Evolutionary conservation across 2,797 vertebrate genomes (phyloP), one percentile per base, ranked within the genome.

Genomic region (Etheostoma perlongum): DNA sequence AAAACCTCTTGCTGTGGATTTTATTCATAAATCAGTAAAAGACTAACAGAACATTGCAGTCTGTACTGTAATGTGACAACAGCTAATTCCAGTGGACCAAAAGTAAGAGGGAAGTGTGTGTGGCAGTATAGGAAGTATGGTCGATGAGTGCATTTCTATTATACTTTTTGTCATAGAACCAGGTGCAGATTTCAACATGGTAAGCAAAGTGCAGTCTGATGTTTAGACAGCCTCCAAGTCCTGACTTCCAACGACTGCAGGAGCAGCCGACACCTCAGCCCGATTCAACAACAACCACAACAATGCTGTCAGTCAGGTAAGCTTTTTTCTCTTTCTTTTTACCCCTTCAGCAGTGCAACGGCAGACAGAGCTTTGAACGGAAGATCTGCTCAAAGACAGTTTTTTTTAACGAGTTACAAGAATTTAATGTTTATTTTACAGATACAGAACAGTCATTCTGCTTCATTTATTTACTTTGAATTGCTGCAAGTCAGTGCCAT

Each of bases 391-490:
- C 90, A 86, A 88, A 90, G 82, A 85, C 66, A 1, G 21, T 64
- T 55, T 61, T 25, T 89, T 89, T 91, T 87, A 82, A 89, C 86
- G 86, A 91, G 89, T 94, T 91, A 92, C 91, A 94, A 93, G 94
- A 94, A 95, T 94, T 95, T 94, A 93, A 94, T 95, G 91, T 94
- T 95, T 94, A 93, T 94, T 95, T 95, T 95, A 95, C 94, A 95
- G 92, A 93, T 94, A 95, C 92, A 95, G 93, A 94, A 94, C 89
- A 94, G 90, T 92, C 89, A 94, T 92, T 92, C 93, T 93, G 93
- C 87, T 92, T 95, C 90, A 87, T 93, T 89, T 90, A 89, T 95
- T 93, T 94, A 91, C 89, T 94, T 90, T 88, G 89, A 93, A 92
- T 93, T 91, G 90, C 91, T 95, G 93, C 88, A 93, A 92, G 91